Base-by-base conservation (phyloP, 1,140 invertebrate species). In the Bombus balteatus region DNA sequence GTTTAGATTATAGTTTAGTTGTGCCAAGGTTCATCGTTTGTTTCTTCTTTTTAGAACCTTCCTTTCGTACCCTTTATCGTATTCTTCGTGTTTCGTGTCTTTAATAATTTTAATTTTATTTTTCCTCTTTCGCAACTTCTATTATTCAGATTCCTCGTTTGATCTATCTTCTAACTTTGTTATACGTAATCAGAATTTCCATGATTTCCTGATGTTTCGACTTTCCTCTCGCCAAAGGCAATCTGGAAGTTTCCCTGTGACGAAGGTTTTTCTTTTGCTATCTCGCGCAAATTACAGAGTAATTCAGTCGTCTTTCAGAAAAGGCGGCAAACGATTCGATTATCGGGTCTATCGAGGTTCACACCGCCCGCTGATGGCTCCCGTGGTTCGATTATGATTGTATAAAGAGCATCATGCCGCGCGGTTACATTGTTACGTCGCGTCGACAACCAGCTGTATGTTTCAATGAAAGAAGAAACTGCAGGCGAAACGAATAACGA, bases 341-440 rank as follows among this genome's bases (percentile, higher is more conserved):
- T 68, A 75, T 75, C 66, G 68, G 59, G 34, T 59, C 68, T 22
- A 84, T 87, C 70, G 78, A 66, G 25, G n/a, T 47, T n/a, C 43
- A 9, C 41, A 25, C 12, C 72, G 41, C 74, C 79, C 84, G 78
- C 79, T 10, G 68, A 59, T 34, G 70, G 41, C 37, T 57, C 89
- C 90, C 81, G 87, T 28, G 28, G 87, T 70, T 92, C 85, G 82
- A 91, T 92, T 91, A 91, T 92, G 70, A 89, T 84, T 75, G 59
- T 73, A 91, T 86, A 92, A 92, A 91, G 87, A 88, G 85, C 83
- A 73, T 70, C 92, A 91, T 68, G 89, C 78, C 71, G 92, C 32
- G 92, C 68, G 43, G 65, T 37, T 66, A 82, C 83, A 90, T 92
- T 91, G 91, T 89, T 85, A 74, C 77, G 65, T 73, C 65, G 70